phyloP scores from a whole-genome alignment of 2,797 vertebrate genomes.

The Pipistrellus pygmaeus region DNA sequence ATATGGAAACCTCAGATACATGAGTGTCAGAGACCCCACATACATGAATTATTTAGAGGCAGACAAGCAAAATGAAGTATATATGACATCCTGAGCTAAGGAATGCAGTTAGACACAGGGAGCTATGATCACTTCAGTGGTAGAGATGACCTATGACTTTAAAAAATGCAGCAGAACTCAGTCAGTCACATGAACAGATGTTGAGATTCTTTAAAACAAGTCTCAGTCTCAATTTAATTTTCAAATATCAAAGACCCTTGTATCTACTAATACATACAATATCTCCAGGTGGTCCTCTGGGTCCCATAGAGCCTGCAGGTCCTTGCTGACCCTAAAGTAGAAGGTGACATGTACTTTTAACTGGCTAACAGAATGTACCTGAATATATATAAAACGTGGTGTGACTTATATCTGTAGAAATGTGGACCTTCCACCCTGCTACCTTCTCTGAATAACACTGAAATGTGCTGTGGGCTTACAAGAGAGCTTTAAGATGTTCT shows the following conservation, averaged over 20 bases:
- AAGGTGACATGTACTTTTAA: constrained; percentile 4
- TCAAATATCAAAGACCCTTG: constrained; percentile 5
- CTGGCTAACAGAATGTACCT: background rate
- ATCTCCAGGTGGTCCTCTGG: constrained; percentile 93
- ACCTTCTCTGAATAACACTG: background rate
- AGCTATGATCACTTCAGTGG: background rate
- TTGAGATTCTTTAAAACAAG: constrained; percentile 1
- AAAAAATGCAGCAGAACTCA: background rate
- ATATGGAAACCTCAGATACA: background rate
- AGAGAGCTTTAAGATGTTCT: background rate
- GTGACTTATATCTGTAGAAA: background rate
- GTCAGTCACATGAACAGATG: background rate
- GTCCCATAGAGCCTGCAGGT: constrained; percentile 90
- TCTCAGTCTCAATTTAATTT: constrained; percentile 6
- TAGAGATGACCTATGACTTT: background rate
- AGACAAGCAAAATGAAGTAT: background rate
- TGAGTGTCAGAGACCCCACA: too few relatives aligned
- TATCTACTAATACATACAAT: constrained; percentile 88
- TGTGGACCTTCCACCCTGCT: background rate
- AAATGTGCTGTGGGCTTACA: constrained; percentile 23
- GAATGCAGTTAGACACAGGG: background rate
- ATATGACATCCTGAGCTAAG: background rate
- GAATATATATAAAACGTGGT: background rate
- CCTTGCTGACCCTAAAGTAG: constrained; percentile 92
- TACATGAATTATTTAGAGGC: background rate